Evolutionary conservation across 2,797 vertebrate species (phyloP), one percentile per base, ranked within the genome.

Genomic region (Sebastes goodei): DNA sequence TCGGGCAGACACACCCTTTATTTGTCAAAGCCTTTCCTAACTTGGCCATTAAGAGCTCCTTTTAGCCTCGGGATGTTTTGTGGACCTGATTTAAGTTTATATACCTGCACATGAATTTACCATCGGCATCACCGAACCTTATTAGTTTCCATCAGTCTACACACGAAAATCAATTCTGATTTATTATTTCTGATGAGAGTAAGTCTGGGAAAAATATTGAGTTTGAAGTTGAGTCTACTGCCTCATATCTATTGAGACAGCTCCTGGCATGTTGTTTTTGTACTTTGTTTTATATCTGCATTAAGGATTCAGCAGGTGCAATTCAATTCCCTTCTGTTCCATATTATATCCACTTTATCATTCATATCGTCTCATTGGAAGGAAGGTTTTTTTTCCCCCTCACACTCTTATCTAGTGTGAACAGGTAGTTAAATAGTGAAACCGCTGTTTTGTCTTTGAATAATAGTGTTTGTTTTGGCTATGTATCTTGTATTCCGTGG

Each of bases 231-330:
- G 30, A 53, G 49, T 62, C 8, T 10, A 7, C 23, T 29, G 1
- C 6, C 59, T 64, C 74, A 29, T 38, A 0, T 77, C 66, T 52
- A 7, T 56, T 49, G 53, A 70, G 32, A 21, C 67, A 49, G 59
- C 67, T 38, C 17, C 17, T 49, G 61, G 6, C 53, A 52, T 33
- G 33, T 61, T 38, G 25, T 74, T 80, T 77, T 56, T 46, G 56
- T 27, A 35, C 67, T 53, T 30, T 10, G 52, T 61, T 61, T 73
- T n/a, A 35, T 73, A 55, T 83, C 52, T 63, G 12, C 67, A 27
- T 79, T 74, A 52, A 79, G 23, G 52, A 71, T 74, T 64, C 56
- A 42, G 65, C 63, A 60, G 69, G 23, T 72, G 55, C 29, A n/a
- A 35, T 49, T 72, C 25, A 69, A 10, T 73, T 27, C 64, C 17